phyloP scores from a whole-genome alignment of 2,797 vertebrate species.

The Protosalanx chinensis region DNA sequence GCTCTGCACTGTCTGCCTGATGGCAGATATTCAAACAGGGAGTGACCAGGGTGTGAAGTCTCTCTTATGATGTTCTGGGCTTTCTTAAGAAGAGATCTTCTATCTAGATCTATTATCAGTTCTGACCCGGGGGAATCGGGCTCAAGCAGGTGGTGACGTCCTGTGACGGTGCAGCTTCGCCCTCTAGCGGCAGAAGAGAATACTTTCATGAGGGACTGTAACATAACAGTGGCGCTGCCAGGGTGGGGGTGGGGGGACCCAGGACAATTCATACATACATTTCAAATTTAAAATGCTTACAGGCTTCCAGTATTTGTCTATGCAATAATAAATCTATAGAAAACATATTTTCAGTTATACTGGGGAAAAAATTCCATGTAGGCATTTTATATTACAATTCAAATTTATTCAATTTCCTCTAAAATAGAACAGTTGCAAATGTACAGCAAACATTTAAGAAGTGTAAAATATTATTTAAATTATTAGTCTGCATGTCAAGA shows the following conservation, averaged over 20 bases:
- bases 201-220: neutral
- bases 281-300: no score
- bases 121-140: no score
- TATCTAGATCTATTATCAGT: no score
- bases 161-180: neutral
- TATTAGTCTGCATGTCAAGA: neutral
- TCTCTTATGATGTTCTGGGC: no score
- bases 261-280: neutral
- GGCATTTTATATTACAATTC: neutral
- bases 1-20: no score
- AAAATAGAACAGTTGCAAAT: neutral
- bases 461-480: neutral
- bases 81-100: no score
- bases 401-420: neutral
- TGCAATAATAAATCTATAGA: no score
- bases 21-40: no score
- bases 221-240: no score
- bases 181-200: neutral
- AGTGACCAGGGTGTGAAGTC: no score
- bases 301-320: no score
- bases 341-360: no score
- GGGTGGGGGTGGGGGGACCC: neutral
- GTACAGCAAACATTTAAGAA: neutral
- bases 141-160: neutral
- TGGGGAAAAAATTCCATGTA: neutral